These are phyloP conservation scores for Lagopus muta DNA, from an alignment of 2,113 vertebrate genomes.

Conservation along the genomic window DNA sequence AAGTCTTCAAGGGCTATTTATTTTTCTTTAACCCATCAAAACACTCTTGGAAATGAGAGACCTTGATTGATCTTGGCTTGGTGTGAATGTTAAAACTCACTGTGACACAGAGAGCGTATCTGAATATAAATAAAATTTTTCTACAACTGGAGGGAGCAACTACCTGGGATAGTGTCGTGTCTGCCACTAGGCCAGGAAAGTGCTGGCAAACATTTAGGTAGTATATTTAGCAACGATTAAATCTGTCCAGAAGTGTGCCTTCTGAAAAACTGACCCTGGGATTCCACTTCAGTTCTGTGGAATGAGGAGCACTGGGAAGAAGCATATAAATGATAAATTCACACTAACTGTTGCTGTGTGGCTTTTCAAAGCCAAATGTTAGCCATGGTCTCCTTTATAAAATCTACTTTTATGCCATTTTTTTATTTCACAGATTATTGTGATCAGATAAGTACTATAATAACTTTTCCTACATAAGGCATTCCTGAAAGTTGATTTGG, in stretches of 20 bases:
- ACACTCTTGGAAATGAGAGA: not conserved
- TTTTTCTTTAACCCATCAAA: not conserved
- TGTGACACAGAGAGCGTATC: not conserved
- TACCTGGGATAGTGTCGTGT: not conserved
- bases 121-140: conserved; percentile 8
- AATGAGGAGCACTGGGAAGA: not conserved
- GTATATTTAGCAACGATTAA: not conserved
- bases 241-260: not conserved
- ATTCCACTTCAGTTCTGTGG: not conserved
- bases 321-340: not conserved
- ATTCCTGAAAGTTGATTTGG: not conserved
- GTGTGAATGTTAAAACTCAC: not conserved
- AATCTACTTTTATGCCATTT: not conserved
- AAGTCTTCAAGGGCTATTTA: not conserved
- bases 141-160: not conserved
- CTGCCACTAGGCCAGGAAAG: not conserved
- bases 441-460: not conserved
- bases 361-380: not conserved
- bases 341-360: not conserved
- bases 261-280: not conserved
- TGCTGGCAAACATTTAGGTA: not conserved
- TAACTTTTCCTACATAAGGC: not conserved
- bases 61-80: not conserved
- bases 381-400: not conserved
- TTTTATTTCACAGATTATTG: not conserved